These are phyloP conservation scores for Phyto melanocephala DNA, from an alignment of 2,888 invertebrate genomes.

Conservation along the genomic window DNA sequence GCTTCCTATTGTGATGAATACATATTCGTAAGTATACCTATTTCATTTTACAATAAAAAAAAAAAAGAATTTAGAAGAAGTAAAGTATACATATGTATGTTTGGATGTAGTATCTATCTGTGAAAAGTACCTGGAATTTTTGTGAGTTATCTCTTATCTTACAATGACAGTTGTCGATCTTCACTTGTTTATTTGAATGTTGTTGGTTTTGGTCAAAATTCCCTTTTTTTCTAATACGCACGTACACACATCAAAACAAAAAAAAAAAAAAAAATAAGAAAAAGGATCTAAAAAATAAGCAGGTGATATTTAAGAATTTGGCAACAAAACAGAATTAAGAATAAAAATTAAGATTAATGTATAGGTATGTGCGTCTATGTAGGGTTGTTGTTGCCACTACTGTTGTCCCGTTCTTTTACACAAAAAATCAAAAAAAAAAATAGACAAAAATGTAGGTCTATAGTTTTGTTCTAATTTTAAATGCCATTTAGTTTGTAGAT, in stretches of 20 bases:
- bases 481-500: constrained; percentile 6
- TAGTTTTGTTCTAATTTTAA: neutral
- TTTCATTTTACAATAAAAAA: too few relatives aligned
- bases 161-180: constrained; percentile 46
- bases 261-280: constrained; percentile 39
- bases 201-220: constrained; percentile 21
- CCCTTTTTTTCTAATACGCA: neutral
- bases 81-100: too few relatives aligned
- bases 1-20: constrained; percentile 16
- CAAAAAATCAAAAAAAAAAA: neutral
- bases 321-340: neutral
- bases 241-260: neutral
- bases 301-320: constrained; percentile 43
- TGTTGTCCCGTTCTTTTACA: constrained; percentile 8
- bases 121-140: constrained; percentile 31
- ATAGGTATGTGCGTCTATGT: neutral
- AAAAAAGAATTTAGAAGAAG: too few relatives aligned
- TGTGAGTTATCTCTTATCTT: constrained; percentile 16
- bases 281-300: constrained; percentile 43
- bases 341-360: constrained; percentile 2
- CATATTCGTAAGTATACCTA: neutral
- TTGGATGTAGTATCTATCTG: too few relatives aligned
- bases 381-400: neutral
- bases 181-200: constrained; percentile 53
- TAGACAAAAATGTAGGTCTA: neutral